Percentiles rank a stretch among this genome's conserved stretches.
Evolutionary conservation across 2,888 invertebrate genomes (phyloP).

Genomic region (Thymelicus acteon): DNA sequence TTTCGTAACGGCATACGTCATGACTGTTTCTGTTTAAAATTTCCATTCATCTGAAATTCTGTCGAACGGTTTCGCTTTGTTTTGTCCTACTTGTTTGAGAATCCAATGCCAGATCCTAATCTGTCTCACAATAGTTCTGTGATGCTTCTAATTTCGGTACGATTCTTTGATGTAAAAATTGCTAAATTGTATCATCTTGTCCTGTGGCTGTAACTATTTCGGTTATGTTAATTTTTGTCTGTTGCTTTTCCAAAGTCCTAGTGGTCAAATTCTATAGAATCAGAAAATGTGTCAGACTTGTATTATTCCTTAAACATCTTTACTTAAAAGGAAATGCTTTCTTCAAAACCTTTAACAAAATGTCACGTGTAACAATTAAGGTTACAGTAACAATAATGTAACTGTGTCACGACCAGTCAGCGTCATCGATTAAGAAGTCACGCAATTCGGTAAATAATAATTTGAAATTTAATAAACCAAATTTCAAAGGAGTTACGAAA

Average conservation of each 20-base stretch:
- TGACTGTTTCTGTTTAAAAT: constrained; percentile 18
- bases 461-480: constrained; percentile 18
- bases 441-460: constrained; percentile 16
- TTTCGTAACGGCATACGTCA: constrained; percentile 32
- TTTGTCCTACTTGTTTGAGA: background rate
- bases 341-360: background rate
- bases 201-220: no score
- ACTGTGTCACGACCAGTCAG: constrained; percentile 22
- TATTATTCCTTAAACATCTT: background rate
- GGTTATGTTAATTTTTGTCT: background rate
- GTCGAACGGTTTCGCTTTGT: background rate
- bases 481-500: constrained; percentile 39
- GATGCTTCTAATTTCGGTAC: no score
- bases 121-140: no score
- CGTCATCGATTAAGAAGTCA: constrained; percentile 13
- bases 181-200: no score
- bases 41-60: constrained; percentile 28
- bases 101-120: background rate
- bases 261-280: background rate
- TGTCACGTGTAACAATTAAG: constrained; percentile 13
- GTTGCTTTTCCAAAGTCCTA: background rate
- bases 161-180: no score
- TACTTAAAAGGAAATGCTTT: background rate
- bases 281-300: background rate
- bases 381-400: constrained; percentile 20